Evolutionary conservation across 2,113 vertebrate genomes (phyloP), one percentile per base, ranked within the genome.

Genomic region (Brevimyrus niger): DNA sequence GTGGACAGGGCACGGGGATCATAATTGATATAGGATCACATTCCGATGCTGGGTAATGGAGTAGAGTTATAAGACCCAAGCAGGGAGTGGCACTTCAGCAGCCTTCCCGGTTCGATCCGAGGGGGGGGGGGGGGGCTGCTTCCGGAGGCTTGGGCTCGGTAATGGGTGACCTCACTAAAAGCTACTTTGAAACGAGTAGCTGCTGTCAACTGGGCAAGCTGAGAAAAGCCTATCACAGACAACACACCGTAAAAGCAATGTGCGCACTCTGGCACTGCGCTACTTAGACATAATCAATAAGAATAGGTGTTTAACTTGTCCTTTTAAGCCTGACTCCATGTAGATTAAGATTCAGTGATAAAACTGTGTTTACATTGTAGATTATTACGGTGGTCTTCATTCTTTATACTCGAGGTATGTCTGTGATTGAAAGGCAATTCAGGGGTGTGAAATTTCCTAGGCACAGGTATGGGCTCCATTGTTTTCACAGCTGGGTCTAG

Each of bases 1-100:
- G 27, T 31, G 46, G 58, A 48, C 87, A 50, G 61, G 44, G 44
- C 58, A 88, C n/a, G 38, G 44, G 87, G 23, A 46, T 8, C 46
- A 8, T 31, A 44, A 65, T 88, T 58, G 47, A 35, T 19, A 88
- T 9, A 88, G 88, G 31, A 87, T 87, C 86, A 58, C 86, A 87
- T 87, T 53, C 58, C 47, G 31, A 69, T 23, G 88, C 65, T 46
- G 17, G 42, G 42, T 17, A 27, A 38, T 58, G 50, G 86, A n/a
- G 27, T 19, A 7, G 17, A 44, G 38, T 21, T 42, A 69, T 69
- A 35, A 65, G 86, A 42, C 55, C 31, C n/a, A 58, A 13, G 13
- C 35, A 53, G 44, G 61, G 61, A n/a, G 55, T 48, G 61, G 87
- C n/a, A 23, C 44, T 73, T 23, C 87, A 55, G 61, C n/a, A 21